phyloP scores from a whole-genome alignment of 2,797 vertebrate genomes.

The Semotilus atromaculatus region DNA sequence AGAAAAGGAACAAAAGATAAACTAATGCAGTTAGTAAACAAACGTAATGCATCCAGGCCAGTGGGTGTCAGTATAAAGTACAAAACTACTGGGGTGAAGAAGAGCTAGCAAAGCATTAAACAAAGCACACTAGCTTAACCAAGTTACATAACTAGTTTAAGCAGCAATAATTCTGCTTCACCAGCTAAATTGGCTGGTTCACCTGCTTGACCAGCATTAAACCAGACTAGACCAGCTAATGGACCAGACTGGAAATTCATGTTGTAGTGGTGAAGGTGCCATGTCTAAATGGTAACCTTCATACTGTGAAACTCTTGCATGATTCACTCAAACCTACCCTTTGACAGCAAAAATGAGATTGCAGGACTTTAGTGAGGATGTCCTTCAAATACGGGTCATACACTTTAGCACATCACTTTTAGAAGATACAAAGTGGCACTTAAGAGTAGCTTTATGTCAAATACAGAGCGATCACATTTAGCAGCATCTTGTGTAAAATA shows the following conservation, averaged over 20 bases:
- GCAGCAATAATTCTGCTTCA: neutral
- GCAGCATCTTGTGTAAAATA: slow-evolving; percentile 19
- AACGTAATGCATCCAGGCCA: neutral
- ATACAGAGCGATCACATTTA: slow-evolving; percentile 6
- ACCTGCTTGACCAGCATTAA: neutral
- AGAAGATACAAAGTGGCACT: slow-evolving; percentile 18
- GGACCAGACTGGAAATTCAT: neutral
- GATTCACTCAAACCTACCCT: neutral
- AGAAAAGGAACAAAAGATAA: neutral
- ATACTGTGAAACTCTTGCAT: neutral
- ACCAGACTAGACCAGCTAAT: neutral
- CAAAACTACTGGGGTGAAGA: neutral
- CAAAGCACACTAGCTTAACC: neutral
- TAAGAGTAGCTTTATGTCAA: slow-evolving; percentile 19
- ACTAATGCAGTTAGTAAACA: neutral
- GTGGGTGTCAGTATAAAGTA: neutral
- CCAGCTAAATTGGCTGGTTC: neutral
- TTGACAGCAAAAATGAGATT: neutral
- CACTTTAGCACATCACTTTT: slow-evolving; percentile 3
- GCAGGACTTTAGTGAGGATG: neutral
- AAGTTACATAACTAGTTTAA: neutral
- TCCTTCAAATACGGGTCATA: slow-evolving; percentile 6
- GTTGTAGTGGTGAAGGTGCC: neutral
- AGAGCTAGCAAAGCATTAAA: neutral
- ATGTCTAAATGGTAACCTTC: neutral